These are phyloP conservation scores for Harpegnathos saltator DNA, from an alignment of 1,140 invertebrate genomes.

Conservation along the genomic window DNA sequence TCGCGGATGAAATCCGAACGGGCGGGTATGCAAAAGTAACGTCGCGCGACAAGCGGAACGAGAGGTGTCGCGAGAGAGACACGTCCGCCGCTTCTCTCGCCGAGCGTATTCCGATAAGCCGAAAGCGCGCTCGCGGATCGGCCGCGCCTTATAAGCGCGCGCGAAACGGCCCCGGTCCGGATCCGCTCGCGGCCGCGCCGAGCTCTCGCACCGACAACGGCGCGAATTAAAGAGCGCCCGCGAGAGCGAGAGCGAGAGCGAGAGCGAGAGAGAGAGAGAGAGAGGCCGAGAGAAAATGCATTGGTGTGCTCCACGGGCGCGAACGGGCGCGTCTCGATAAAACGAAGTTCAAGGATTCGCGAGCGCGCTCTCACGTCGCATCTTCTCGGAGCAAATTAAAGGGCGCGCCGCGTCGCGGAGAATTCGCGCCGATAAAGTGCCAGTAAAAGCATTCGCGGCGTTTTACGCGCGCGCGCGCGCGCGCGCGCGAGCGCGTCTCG, in stretches of 20 bases:
- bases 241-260: too few relatives aligned
- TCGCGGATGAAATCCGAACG: conserved; percentile 39
- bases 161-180: conserved; percentile 5
- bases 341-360: neutral
- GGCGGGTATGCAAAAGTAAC: conserved; percentile 41
- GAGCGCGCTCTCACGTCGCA: neutral
- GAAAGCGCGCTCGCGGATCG: conserved; percentile 27
- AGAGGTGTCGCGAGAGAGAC: conserved; percentile 51
- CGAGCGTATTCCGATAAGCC: conserved; percentile 42
- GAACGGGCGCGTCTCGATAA: conserved; percentile 6
- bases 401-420: conserved; percentile 8
- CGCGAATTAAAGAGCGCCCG: conserved; percentile 38
- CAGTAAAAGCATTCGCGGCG: conserved; percentile 36
- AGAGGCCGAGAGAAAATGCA: neutral
- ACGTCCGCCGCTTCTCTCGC: conserved; percentile 41
- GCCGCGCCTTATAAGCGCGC: conserved; percentile 44
- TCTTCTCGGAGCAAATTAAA: conserved; percentile 22
- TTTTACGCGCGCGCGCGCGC: conserved; percentile 17
- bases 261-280: too few relatives aligned
- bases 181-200: too few relatives aligned
- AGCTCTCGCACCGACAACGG: too few relatives aligned
- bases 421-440: conserved; percentile 34
- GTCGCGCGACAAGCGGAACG: conserved; percentile 49
- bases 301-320: conserved; percentile 15
- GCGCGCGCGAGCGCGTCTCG: too few relatives aligned